Conservation (phyloP, 2,113 vertebrate species). For the Prunella himalayana region DNA sequence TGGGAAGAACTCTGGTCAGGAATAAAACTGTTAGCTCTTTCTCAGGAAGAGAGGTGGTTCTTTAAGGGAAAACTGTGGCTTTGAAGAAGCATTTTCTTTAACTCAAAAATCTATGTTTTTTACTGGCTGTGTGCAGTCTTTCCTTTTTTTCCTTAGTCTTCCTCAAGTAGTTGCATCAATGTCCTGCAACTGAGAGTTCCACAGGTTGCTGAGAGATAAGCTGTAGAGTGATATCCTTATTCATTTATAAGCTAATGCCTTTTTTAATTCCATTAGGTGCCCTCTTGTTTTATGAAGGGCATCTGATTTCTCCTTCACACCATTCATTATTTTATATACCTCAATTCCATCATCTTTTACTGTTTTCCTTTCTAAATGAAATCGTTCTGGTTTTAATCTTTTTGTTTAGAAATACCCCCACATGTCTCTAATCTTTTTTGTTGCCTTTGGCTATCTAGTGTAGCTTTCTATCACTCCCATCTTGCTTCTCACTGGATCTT, state of each 20-base stretch:
- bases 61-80: background rate
- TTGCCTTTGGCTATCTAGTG: slow-evolving; percentile 36
- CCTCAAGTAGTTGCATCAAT: background rate
- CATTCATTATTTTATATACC: slow-evolving; percentile 26
- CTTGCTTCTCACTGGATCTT: slow-evolving; percentile 42
- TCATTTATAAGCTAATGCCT: background rate
- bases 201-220: background rate
- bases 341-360: slow-evolving; percentile 43
- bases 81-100: background rate
- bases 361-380: slow-evolving; percentile 57
- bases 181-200: slow-evolving; percentile 1
- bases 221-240: background rate
- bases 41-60: background rate
- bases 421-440: slow-evolving; percentile 53
- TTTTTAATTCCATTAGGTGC: slow-evolving; percentile 22
- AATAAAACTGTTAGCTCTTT: background rate
- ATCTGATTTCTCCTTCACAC: slow-evolving; percentile 57
- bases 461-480: slow-evolving; percentile 52
- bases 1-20: background rate
- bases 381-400: slow-evolving; percentile 56
- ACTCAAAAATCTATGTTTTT: background rate
- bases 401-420: slow-evolving; percentile 57
- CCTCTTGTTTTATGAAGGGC: slow-evolving; percentile 42
- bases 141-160: background rate
- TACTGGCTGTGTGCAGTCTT: background rate